Conservation (phyloP, 2,888 invertebrate genomes). For the Oligia latruncula region DNA sequence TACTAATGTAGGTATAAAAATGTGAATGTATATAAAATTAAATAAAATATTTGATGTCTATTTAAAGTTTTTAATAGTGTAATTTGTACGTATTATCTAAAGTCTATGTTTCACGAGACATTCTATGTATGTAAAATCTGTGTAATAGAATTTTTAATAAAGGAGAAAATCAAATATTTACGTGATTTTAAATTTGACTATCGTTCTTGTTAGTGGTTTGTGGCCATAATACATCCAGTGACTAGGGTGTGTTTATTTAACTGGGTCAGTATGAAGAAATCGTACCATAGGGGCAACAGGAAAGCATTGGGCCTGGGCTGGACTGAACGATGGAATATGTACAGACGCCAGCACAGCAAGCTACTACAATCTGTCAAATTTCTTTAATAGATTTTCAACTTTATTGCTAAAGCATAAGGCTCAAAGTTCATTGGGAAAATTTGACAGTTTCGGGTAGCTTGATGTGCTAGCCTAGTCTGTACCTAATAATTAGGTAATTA, state of each 20-base stretch:
- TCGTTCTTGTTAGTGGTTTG: not conserved
- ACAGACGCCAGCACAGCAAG: too few species aligned
- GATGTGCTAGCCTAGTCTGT: too few species aligned
- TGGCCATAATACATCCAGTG: not conserved
- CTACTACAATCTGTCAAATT: too few species aligned
- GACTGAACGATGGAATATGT: not conserved
- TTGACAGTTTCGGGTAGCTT: too few species aligned
- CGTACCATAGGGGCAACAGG: too few species aligned
- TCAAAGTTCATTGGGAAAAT: too few species aligned
- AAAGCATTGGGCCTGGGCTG: not conserved
- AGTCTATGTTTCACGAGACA: conserved; percentile 54
- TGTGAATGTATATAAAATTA: conserved; percentile 48
- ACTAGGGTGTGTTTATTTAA: not conserved
- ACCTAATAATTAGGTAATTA: too few species aligned
- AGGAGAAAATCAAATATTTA: conserved; percentile 64
- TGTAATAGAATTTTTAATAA: conserved; percentile 84
- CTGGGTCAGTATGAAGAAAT: not conserved
- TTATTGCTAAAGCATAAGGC: too few species aligned
- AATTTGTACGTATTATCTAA: conserved; percentile 50
- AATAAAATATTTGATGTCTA: conserved; percentile 59
- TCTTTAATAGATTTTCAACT: too few species aligned
- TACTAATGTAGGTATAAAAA: conserved; percentile 41
- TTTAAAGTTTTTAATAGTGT: conserved; percentile 54
- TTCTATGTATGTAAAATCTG: conserved; percentile 74
- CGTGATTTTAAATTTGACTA: conserved; percentile 27